These are phyloP conservation scores for Dioctria rufipes DNA, from an alignment of 2,888 invertebrate genomes.

Conservation along the genomic window DNA sequence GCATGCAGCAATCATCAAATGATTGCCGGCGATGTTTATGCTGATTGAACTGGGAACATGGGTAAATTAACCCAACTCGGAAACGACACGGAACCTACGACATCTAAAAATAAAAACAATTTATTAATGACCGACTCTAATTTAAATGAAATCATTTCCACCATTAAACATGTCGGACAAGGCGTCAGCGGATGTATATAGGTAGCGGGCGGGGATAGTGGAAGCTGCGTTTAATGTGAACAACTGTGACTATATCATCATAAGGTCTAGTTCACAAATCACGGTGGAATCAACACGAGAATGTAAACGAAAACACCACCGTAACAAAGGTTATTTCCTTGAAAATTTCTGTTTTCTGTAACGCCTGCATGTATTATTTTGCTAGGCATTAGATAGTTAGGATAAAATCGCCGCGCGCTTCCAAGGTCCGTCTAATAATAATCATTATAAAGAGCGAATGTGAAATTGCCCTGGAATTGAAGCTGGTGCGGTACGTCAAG, in stretches of 20 bases:
- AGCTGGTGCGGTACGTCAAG: slow-evolving; percentile 27
- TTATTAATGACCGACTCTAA: slow-evolving; percentile 54
- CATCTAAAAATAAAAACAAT: slow-evolving; percentile 54
- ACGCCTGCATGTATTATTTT: background rate
- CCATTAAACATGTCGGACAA: slow-evolving; percentile 49
- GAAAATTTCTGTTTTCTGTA: slow-evolving; percentile 14
- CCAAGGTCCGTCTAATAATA: background rate
- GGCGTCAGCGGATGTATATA: no score
- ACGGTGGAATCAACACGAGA: slow-evolving; percentile 1
- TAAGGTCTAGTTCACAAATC: slow-evolving; percentile 52
- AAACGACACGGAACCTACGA: slow-evolving; percentile 37
- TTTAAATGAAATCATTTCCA: slow-evolving; percentile 58
- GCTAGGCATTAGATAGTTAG: no score
- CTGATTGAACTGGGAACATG: slow-evolving; percentile 55
- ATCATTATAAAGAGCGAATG: background rate
- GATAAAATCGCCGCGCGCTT: background rate
- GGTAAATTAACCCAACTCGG: slow-evolving; percentile 33
- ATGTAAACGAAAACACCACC: background rate
- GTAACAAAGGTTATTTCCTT: slow-evolving; percentile 9
- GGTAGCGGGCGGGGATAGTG: no score
- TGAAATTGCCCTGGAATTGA: slow-evolving; percentile 34
- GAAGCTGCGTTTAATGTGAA: slow-evolving; percentile 17
- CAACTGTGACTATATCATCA: slow-evolving; percentile 2
- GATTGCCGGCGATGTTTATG: slow-evolving; percentile 57
- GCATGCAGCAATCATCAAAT: slow-evolving; percentile 59